Evolutionary conservation across 2,888 invertebrate species (phyloP), one percentile per base, ranked within the genome.

Genomic region (Caenorhabditis uteleia): DNA sequence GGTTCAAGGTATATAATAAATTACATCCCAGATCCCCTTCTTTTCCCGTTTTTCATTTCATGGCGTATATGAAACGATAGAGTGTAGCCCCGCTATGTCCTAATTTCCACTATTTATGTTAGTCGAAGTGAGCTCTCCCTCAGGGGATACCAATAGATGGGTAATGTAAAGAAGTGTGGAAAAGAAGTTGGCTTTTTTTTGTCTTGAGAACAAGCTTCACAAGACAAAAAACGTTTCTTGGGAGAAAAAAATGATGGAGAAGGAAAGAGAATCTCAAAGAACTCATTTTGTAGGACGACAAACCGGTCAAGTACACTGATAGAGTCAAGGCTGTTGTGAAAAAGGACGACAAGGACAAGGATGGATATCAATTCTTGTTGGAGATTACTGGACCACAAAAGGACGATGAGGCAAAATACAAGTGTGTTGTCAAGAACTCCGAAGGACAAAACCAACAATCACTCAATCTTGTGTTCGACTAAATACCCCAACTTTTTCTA

Each of bases 381-480:
- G 82, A 82, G 57, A 82, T 82, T 69, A 48, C 47, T 53, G 79
- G 77, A 21, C 82, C 82, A 31, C 57, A 68, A 44, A 82, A 82
- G 70, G 80, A 81, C n/a, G 82, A 82, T 56, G 77, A 82, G 51
- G 82, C 82, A 51, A 81, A 82, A 60, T 78, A 78, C 70, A 77
- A 77, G 55, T 78, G 77, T 51, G 62, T 78, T 56, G 75, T 83
- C 44, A 77, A 78, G 71, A 83, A 83, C 68, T 72, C 76, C 29
- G 83, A 83, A 54, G 83, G 83, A 21, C 74, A 74, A 47, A 83
- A 83, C 69, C 78, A 78, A 44, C 83, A 83, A 60, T 72, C 80
- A 12, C 71, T 83, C 43, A 82, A 83, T 65, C 67, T 83, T 39
- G 72, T 70, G 33, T 83, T 83, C 58, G 83, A 78, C 47, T 80